Conservation (phyloP, 1,140 invertebrate genomes). For the Lineus longissimus region DNA sequence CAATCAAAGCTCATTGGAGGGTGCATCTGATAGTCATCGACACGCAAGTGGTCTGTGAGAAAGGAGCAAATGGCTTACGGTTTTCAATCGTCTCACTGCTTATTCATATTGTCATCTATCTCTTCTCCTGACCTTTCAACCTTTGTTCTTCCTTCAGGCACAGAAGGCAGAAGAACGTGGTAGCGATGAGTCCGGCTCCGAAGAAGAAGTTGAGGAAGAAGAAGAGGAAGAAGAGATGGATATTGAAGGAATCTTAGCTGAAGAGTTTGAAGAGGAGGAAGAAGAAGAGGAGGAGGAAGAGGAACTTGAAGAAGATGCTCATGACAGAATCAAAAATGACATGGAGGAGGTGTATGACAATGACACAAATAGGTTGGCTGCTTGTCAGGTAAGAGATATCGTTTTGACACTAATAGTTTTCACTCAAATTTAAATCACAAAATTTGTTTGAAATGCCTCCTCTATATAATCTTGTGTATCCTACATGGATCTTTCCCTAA, state of each 20-base stretch:
- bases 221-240: slow-evolving; percentile 50
- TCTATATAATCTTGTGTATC: too few relatives aligned
- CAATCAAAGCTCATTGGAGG: too few relatives aligned
- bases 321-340: slow-evolving; percentile 51
- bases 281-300: slow-evolving; percentile 54
- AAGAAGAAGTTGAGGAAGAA: slow-evolving; percentile 42
- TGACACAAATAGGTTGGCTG: slow-evolving; percentile 42
- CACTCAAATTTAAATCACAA: neutral
- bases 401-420: too few relatives aligned
- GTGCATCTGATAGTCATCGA: too few relatives aligned
- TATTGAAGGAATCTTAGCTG: slow-evolving; percentile 48
- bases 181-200: slow-evolving; percentile 31
- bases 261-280: slow-evolving; percentile 54
- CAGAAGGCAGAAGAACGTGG: slow-evolving; percentile 3
- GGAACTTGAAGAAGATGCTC: slow-evolving; percentile 52
- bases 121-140: too few relatives aligned
- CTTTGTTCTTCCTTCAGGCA: too few relatives aligned
- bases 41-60: too few relatives aligned
- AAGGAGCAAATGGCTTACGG: too few relatives aligned
- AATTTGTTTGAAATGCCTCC: neutral
- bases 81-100: too few relatives aligned
- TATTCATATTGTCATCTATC: too few relatives aligned
- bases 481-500: too few relatives aligned
- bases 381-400: slow-evolving; percentile 42
- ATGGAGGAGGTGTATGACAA: slow-evolving; percentile 50